Conservation (phyloP, 2,888 invertebrate species). For the Drosophila longiperda region DNA sequence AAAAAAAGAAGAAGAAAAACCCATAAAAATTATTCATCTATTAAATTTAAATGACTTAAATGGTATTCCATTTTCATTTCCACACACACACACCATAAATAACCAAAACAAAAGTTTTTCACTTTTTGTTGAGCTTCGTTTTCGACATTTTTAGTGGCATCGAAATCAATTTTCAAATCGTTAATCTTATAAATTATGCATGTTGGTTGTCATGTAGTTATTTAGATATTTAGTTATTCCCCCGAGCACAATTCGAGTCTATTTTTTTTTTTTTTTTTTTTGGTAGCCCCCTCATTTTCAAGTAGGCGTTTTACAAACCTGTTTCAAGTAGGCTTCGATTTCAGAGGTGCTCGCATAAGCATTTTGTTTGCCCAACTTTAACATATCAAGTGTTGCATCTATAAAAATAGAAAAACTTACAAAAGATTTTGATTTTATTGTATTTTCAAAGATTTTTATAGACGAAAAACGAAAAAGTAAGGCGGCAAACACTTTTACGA, state of each 20-base stretch:
- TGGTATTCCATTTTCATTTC: conserved; percentile 66
- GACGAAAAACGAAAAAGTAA: neutral
- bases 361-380: conserved; percentile 9
- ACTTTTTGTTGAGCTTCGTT: conserved; percentile 57
- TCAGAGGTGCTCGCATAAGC: conserved; percentile 12
- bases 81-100: conserved; percentile 55
- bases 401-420: neutral
- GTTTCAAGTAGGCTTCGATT: conserved; percentile 27
- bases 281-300: neutral
- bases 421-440: neutral
- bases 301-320: conserved; percentile 49
- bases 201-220: conserved; percentile 70
- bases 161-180: conserved; percentile 83
- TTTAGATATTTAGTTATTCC: conserved; percentile 53
- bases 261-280: conserved; percentile 1
- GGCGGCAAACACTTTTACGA: neutral
- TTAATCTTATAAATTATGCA: conserved; percentile 83
- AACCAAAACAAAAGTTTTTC: conserved; percentile 32
- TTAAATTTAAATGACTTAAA: conserved; percentile 78
- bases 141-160: conserved; percentile 81
- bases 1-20: conserved; percentile 8
- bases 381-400: conserved; percentile 1
- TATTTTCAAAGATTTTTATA: neutral
- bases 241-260: conserved; percentile 31
- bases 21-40: conserved; percentile 71